Evolutionary conservation across 92 coral and sea anemone genomes (phyloP).

Genomic region (Zoanthus gigantus): DNA sequence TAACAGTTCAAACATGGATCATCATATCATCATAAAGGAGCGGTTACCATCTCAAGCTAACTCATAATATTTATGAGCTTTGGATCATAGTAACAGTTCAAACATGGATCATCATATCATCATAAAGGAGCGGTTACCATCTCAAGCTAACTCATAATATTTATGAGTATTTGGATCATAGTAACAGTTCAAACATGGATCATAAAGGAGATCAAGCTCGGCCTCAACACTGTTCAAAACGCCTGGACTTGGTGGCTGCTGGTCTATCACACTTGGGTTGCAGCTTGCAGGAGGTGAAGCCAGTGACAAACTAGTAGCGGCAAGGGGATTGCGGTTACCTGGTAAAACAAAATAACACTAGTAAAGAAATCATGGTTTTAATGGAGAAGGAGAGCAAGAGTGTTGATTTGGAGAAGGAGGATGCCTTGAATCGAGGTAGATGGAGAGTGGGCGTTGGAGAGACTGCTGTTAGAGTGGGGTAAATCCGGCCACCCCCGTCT

Average conservation of each 20-base stretch:
- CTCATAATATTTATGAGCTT: conserved; percentile 92
- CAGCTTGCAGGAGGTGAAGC: conserved; percentile 79
- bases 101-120: too few relatives aligned
- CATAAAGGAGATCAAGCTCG: conserved; percentile 93
- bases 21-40: too few relatives aligned
- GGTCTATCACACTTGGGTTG: conserved; percentile 67
- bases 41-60: conserved; percentile 63
- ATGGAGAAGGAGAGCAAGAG: too few relatives aligned
- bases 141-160: conserved; percentile 92
- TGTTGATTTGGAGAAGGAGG: too few relatives aligned
- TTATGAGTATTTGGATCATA: conserved; percentile 94
- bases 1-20: too few relatives aligned
- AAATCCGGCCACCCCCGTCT: too few relatives aligned
- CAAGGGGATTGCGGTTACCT: conserved; percentile 13
- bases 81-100: conserved; percentile 72
- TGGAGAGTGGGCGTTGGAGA: too few relatives aligned
- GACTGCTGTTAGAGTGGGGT: too few relatives aligned
- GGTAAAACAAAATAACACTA: not conserved
- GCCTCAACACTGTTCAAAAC: conserved; percentile 51
- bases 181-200: conserved; percentile 94
- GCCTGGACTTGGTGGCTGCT: conserved; percentile 44
- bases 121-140: too few relatives aligned
- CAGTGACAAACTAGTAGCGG: conserved; percentile 34
- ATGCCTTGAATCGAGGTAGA: too few relatives aligned
- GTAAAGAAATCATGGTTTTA: too few relatives aligned